Conservation (phyloP, 2,113 vertebrate species). For the Oreochromis tanganicae region DNA sequence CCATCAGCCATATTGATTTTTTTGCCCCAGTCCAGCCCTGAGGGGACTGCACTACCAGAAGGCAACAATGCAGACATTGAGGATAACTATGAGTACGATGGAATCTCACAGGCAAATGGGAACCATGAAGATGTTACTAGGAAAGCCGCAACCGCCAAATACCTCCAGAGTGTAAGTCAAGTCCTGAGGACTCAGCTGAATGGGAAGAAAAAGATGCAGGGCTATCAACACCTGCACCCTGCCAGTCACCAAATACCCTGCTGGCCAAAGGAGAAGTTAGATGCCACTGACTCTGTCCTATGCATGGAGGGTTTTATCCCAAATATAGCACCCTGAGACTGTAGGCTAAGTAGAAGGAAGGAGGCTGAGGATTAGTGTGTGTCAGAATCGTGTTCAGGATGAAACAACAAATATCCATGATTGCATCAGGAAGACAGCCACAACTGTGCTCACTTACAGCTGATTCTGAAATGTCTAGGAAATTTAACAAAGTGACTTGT, state of each 20-base stretch:
- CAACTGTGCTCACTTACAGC: not conserved
- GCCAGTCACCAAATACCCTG: not conserved
- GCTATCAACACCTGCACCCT: not conserved
- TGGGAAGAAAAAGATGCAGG: not conserved
- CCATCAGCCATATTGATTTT: not conserved
- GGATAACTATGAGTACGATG: not conserved
- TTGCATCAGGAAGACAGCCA: not conserved
- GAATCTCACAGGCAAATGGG: not conserved
- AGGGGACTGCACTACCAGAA: not conserved
- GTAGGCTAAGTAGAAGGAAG: not conserved
- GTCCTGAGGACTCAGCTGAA: not conserved
- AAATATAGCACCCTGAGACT: not conserved
- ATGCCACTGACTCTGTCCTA: not conserved
- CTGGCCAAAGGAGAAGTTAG: not conserved
- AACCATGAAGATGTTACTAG: not conserved
- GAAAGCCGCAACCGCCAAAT: not conserved
- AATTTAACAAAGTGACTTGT: not conserved
- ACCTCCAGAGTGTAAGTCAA: not conserved
- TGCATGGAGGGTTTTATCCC: not conserved
- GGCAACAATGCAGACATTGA: not conserved
- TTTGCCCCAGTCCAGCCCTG: not conserved
- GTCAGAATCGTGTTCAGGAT: fast-evolving
- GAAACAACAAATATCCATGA: not conserved
- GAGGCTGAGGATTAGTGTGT: not conserved
- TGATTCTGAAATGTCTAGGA: not conserved